Evolutionary conservation across 2,113 vertebrate species (phyloP), one percentile per base, ranked within the genome.

Genomic region (Tupaia tana): DNA sequence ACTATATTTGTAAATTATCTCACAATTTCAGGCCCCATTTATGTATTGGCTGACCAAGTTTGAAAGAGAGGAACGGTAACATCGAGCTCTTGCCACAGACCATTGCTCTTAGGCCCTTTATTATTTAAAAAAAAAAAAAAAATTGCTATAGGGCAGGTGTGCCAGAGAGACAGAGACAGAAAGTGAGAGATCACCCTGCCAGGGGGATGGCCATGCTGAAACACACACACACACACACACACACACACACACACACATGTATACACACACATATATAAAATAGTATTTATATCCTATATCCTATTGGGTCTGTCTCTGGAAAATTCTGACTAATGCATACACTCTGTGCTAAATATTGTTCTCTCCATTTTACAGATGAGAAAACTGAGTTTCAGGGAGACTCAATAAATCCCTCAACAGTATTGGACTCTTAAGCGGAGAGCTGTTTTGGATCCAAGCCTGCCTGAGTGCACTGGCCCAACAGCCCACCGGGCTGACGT

Each of bases 21-120:
- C 16, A 18, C 18, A 14, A 18, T 22, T 52, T 13, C 8, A 0
- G 27, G n/a, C 5, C 11, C 27, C 54, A 18, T 20, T 20, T 67
- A 25, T 43, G 13, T 11, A 7, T 22, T 10, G n/a, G n/a, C 22
- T 18, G 9, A 43, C 67, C 8, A 25, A 19, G 27, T 77, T 8
- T 20, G 4, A 43, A 54, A 24, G 8, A 8, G 66, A 73, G 13
- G 43, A 11, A n/a, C 43, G 54, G 25, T 9, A 15, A 31, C 2
- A 7, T 4, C 8, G 6, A 8, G 61, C n/a, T 58, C 4, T 14
- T 69, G 2, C 1, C 24, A 12, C 9, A 22, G 13, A n/a, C 19
- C 18, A 22, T n/a, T 43, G 34, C 29, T 56, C 69, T 11, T 18
- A 58, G 20, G 52, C 22, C 9, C 4, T 67, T 43, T 58, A 59